Evolutionary conservation across 2,113 vertebrate species (phyloP).

Genomic region (Australoheros scitulus): DNA sequence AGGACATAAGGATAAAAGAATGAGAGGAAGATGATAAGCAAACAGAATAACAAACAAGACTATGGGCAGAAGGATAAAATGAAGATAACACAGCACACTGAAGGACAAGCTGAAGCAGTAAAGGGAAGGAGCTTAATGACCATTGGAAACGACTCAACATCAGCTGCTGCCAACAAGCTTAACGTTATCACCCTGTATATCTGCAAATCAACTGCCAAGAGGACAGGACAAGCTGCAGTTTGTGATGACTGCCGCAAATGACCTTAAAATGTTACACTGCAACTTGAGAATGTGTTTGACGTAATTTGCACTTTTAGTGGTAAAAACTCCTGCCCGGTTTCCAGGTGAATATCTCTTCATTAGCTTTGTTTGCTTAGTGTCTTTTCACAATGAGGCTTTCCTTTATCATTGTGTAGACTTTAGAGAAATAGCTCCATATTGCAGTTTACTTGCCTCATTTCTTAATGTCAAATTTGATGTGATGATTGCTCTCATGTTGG

Average conservation of each 20-base stretch:
- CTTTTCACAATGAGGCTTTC: background rate
- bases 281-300: background rate
- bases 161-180: slow-evolving; percentile 42
- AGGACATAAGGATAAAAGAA: background rate
- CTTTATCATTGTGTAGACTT: background rate
- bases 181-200: slow-evolving; percentile 32
- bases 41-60: background rate
- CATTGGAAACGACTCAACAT: slow-evolving; percentile 40
- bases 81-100: background rate
- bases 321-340: background rate
- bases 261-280: slow-evolving; percentile 17
- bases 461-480: background rate
- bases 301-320: background rate
- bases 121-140: slow-evolving; percentile 36
- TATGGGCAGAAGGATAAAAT: background rate
- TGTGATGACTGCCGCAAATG: background rate
- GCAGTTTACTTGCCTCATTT: background rate
- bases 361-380: background rate
- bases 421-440: background rate
- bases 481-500: background rate
- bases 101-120: slow-evolving; percentile 5
- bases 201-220: slow-evolving; percentile 28
- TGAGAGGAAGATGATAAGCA: background rate
- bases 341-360: background rate
- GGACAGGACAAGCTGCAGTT: slow-evolving; percentile 12